Evolutionary conservation across 2,888 invertebrate species (phyloP), one percentile per base, ranked within the genome.

Genomic region (Caenorhabditis sinica): DNA sequence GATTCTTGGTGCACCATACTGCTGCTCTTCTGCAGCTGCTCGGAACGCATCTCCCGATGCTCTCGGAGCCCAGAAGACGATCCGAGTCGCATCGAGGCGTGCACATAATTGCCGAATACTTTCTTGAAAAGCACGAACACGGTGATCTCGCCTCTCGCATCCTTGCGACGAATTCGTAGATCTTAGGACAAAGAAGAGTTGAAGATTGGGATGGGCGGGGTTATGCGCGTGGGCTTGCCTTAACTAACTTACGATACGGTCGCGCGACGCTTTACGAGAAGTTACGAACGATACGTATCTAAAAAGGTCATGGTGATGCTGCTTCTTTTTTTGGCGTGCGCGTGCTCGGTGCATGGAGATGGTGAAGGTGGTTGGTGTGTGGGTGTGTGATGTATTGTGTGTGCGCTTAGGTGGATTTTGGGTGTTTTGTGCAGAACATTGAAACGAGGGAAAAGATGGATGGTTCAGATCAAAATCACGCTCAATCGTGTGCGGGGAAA

Each of bases 21-120:
- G 68, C 68, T 68, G 60, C 58, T 69, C 15, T 63, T 53, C 60
- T 58, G 30, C 23, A 69, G 58, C 30, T 65, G 56, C 20, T n/a
- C n/a, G 17, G 60, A 61, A 65, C 72, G 80, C 25, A 53, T 58
- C 73, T 73, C 81, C 28, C 51, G 66, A 43, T 58, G 30, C 60
- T 72, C 61, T 36, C 51, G 81, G 63, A 60, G 68, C 49, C 58
- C 73, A 28, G 72, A 49, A n/a, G 72, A 58, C 11, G 72, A 72
- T n/a, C 36, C 74, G 58, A 86, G 65, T 60, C 71, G 66, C 71
- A 84, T 63, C 45, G 80, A 72, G 3, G 87, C 85, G 76, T 85
- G 87, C 30, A 60, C 72, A 45, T 81, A 87, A 56, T 85, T 87
- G 30, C 87, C 87, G 45, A 79, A 85, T n/a, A 87, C 73, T 71